phyloP scores from a whole-genome alignment of 2,797 vertebrate genomes.

The Acropternis orthonyx region DNA sequence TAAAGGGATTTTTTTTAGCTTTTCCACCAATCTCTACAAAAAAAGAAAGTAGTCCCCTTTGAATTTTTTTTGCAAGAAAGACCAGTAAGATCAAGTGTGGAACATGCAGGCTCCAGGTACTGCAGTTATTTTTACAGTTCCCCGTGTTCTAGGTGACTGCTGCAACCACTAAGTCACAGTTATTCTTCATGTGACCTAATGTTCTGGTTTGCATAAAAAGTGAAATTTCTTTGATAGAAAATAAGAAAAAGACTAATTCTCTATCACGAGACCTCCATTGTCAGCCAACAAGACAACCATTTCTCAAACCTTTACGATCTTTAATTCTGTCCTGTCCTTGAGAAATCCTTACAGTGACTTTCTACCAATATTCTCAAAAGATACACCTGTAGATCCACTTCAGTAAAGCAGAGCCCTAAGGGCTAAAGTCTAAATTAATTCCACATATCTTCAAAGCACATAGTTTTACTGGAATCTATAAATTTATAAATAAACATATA shows the following conservation, averaged over 20 bases:
- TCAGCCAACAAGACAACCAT: background rate
- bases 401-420: background rate
- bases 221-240: background rate
- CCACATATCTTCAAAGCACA: background rate
- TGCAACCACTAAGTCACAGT: background rate
- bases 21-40: background rate
- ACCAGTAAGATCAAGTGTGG: background rate
- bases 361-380: background rate
- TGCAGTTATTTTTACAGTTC: background rate
- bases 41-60: background rate
- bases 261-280: fast-evolving
- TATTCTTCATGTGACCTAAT: background rate
- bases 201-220: background rate
- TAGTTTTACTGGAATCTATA: background rate
- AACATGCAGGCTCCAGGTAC: background rate
- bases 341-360: background rate
- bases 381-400: background rate
- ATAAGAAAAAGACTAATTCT: background rate
- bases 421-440: background rate
- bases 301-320: background rate
- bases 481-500: background rate
- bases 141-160: background rate
- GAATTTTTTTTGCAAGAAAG: background rate
- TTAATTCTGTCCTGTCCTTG: background rate
- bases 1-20: background rate